phyloP scores from a whole-genome alignment of 2,797 vertebrate species.

The Oreochromis grahami region DNA sequence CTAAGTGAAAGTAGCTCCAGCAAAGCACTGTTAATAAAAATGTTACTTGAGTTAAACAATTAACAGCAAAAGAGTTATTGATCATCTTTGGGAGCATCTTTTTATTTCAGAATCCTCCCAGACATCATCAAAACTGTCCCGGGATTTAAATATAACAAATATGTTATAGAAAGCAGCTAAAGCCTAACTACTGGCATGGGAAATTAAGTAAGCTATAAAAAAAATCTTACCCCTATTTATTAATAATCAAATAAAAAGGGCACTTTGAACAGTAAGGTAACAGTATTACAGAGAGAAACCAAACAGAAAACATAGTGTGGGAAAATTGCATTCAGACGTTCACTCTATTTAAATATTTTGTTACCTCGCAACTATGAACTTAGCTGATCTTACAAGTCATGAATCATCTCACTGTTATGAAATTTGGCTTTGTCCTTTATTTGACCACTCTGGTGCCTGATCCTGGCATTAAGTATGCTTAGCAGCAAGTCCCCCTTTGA shows the following conservation, averaged over 20 bases:
- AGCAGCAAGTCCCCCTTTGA: constrained; percentile 37
- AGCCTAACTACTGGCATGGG: not conserved
- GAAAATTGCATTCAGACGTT: not conserved
- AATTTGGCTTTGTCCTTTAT: constrained; percentile 15
- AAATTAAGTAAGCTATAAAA: not conserved
- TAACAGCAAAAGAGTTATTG: not conserved
- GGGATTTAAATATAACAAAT: not conserved
- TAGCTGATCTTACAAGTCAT: not conserved
- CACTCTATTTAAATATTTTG: not conserved
- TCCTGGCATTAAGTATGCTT: constrained; percentile 28
- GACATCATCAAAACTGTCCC: not conserved
- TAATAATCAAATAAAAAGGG: not conserved
- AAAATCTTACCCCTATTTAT: not conserved
- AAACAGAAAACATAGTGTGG: not conserved
- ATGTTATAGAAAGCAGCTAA: not conserved
- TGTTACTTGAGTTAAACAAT: not conserved
- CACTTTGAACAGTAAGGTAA: not conserved
- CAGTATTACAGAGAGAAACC: not conserved
- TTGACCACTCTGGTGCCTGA: constrained; percentile 18
- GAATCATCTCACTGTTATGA: not conserved
- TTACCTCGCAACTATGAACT: not conserved
- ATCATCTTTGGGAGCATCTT: not conserved
- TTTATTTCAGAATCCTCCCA: not conserved
- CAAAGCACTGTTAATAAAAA: not conserved
- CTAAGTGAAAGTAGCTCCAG: not conserved